Evolutionary conservation across 2,797 vertebrate genomes (phyloP).

Genomic region (Prionace glauca): DNA sequence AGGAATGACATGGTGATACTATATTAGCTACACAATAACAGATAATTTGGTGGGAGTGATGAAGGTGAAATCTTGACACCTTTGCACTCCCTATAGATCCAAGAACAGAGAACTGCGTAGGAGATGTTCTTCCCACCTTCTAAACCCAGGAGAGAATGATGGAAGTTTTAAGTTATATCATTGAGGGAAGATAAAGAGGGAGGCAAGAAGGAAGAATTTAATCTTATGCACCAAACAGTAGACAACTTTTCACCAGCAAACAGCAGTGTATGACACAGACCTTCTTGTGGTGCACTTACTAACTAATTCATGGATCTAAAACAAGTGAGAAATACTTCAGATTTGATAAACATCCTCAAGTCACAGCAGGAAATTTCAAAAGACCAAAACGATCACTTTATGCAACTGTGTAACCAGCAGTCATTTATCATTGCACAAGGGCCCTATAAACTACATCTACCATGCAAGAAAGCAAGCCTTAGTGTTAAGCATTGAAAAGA

Average conservation of each 20-base stretch:
- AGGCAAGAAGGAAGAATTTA: slow-evolving; percentile 10
- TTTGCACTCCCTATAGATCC: background rate
- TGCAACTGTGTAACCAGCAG: slow-evolving; percentile 1
- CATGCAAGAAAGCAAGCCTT: slow-evolving; percentile 27
- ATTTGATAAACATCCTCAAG: slow-evolving; percentile 29
- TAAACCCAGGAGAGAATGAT: background rate
- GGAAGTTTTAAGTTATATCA: background rate
- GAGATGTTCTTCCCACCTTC: background rate
- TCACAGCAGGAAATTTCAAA: slow-evolving; percentile 20
- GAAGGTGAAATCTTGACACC: background rate
- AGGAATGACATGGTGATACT: background rate
- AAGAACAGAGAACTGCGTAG: background rate
- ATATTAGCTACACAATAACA: background rate
- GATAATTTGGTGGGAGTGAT: background rate
- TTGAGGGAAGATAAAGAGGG: background rate
- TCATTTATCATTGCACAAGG: slow-evolving; percentile 30
- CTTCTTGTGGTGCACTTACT: background rate
- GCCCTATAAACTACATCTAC: slow-evolving; percentile 36
- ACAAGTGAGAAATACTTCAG: slow-evolving; percentile 26
- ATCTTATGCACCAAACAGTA: background rate
- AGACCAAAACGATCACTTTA: slow-evolving; percentile 31
- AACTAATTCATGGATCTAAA: slow-evolving; percentile 24
- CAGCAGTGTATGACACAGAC: background rate
- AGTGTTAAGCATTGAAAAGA: slow-evolving; percentile 24
- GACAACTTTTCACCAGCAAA: background rate